Percentiles rank a stretch among this genome's conserved stretches.
Evolutionary conservation across 2,888 invertebrate species (phyloP).

Genomic region (Pseudoips prasinana): DNA sequence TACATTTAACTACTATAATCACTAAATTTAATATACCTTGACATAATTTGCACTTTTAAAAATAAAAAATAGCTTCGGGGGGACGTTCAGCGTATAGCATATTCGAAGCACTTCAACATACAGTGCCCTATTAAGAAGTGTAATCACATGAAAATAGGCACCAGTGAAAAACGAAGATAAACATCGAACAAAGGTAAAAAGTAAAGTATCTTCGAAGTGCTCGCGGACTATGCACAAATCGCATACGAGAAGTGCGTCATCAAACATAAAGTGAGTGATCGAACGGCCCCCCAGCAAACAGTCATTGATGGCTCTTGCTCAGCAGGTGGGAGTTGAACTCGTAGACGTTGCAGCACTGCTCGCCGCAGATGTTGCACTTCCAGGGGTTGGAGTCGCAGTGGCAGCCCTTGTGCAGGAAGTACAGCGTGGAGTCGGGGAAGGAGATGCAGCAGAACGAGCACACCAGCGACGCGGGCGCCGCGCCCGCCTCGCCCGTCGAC

Average conservation of each 20-base stretch:
- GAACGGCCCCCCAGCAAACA: slow-evolving; percentile 78
- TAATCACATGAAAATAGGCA: slow-evolving; percentile 32
- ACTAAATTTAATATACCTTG: slow-evolving; percentile 66
- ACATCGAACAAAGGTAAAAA: slow-evolving; percentile 30
- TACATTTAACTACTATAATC: slow-evolving; percentile 65
- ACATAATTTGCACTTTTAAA: slow-evolving; percentile 76
- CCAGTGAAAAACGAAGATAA: slow-evolving; percentile 25
- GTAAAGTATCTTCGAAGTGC: slow-evolving; percentile 68
- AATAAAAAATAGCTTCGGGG: slow-evolving; percentile 70
- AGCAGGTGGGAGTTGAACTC: slow-evolving; percentile 98
- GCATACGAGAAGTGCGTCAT: slow-evolving; percentile 56
- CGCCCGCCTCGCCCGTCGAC: slow-evolving; percentile 85
- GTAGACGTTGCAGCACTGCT: slow-evolving; percentile 96
- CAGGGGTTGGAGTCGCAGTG: slow-evolving; percentile 98
- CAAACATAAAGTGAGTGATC: slow-evolving; percentile 57
- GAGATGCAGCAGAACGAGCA: slow-evolving; percentile 96
- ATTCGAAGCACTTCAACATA: slow-evolving; percentile 70
- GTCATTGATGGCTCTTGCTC: slow-evolving; percentile 95
- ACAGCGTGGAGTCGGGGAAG: slow-evolving; percentile 97
- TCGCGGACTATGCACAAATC: slow-evolving; percentile 57
- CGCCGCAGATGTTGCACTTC: slow-evolving; percentile 98
- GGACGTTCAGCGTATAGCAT: slow-evolving; percentile 75
- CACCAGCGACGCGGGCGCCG: slow-evolving; percentile 83
- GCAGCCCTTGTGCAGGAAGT: slow-evolving; percentile 98
- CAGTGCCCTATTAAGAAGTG: slow-evolving; percentile 30